These are phyloP conservation scores for Apotomis betuletana DNA, from an alignment of 2,888 invertebrate genomes.

Conservation along the genomic window DNA sequence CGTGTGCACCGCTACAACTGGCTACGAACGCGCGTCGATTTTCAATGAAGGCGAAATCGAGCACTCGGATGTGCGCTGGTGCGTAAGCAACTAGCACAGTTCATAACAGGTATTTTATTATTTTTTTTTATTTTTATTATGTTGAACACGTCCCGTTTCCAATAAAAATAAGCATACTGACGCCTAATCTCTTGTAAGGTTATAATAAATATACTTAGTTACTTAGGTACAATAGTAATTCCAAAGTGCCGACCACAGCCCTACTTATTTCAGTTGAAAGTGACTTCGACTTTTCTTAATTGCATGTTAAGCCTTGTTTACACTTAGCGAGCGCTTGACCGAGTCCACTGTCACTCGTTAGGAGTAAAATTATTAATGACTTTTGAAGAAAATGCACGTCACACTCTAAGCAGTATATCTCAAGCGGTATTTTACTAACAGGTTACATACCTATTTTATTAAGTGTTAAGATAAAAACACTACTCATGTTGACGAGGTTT, in stretches of 20 bases:
- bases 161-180: not conserved
- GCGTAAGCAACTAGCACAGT: too few species aligned
- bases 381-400: not conserved
- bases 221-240: not conserved
- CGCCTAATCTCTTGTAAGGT: not conserved
- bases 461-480: too few species aligned
- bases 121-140: too few species aligned
- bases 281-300: slow-evolving; percentile 29
- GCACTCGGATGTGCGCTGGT: too few species aligned
- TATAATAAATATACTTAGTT: not conserved
- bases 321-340: not conserved
- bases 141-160: too few species aligned
- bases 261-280: slow-evolving; percentile 4
- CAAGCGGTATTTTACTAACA: too few species aligned
- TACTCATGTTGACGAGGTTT: too few species aligned
- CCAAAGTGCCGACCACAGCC: not conserved
- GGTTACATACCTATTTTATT: too few species aligned
- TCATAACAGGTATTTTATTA: too few species aligned
- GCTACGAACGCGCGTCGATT: too few species aligned
- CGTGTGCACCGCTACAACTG: too few species aligned
- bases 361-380: not conserved
- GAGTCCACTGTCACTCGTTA: not conserved
- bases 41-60: too few species aligned
- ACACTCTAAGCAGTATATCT: not conserved
- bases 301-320: slow-evolving; percentile 13